A percentile compares a stretch with the other conserved stretches of the same genome.
Conservation (phyloP, 2,113 vertebrate species). For the Calyptommatus sinebrachiatus region DNA sequence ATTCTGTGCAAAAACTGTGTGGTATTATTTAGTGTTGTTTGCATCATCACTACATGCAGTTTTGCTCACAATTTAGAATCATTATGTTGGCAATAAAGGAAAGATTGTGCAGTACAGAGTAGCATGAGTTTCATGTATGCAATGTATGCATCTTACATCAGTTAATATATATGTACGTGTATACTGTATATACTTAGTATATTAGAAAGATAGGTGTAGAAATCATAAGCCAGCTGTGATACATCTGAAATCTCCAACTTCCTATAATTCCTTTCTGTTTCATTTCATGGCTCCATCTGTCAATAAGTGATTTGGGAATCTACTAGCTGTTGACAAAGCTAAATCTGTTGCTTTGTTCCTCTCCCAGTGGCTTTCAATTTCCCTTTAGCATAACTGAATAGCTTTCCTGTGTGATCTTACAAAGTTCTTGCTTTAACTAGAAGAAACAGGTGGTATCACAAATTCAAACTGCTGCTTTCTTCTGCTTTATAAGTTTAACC, state of each 20-base stretch:
- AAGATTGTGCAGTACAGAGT: neutral
- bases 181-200: neutral
- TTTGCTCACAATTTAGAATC: no score
- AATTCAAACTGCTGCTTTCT: constrained; percentile 19
- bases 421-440: constrained; percentile 5
- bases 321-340: constrained; percentile 12
- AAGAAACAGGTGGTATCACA: constrained; percentile 9
- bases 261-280: constrained; percentile 10
- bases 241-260: neutral
- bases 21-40: no score
- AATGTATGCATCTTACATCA: no score
- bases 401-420: constrained; percentile 4
- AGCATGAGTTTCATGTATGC: neutral
- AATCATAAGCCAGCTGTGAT: neutral
- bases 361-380: neutral
- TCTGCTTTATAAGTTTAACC: neutral
- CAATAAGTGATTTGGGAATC: constrained; percentile 18
- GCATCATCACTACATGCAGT: no score
- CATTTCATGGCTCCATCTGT: constrained; percentile 5
- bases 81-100: no score
- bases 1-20: no score
- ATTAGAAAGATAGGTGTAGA: no score
- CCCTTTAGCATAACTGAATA: constrained; percentile 14
- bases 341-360: constrained; percentile 20
- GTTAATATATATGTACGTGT: no score